These are phyloP conservation scores for Elysia crispata DNA, from an alignment of 2,888 invertebrate genomes.

Conservation along the genomic window DNA sequence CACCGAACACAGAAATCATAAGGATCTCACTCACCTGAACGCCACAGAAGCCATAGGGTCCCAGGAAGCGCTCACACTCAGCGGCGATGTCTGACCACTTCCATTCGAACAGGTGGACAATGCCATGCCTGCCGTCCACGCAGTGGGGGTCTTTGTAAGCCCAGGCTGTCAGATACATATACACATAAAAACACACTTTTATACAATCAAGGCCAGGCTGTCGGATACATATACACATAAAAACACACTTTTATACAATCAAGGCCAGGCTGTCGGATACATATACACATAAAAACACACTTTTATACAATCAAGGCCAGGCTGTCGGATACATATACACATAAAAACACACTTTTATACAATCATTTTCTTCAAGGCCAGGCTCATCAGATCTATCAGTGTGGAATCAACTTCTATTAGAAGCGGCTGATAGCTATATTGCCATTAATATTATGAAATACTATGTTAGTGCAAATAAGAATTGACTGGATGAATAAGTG, in stretches of 20 bases:
- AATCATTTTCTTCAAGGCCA: not conserved
- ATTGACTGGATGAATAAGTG: no score
- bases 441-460: no score
- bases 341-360: not conserved
- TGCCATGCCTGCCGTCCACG: slow-evolving; percentile 57
- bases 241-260: no score
- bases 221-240: no score
- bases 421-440: no score
- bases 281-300: not conserved
- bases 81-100: slow-evolving; percentile 65
- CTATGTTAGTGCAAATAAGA: no score
- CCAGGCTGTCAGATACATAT: not conserved
- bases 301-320: no score
- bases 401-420: no score
- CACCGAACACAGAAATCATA: not conserved
- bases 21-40: slow-evolving; percentile 63
- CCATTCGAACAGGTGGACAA: slow-evolving; percentile 72
- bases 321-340: not conserved
- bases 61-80: slow-evolving; percentile 70
- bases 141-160: slow-evolving; percentile 63
- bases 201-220: no score
- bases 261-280: not conserved
- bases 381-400: not conserved
- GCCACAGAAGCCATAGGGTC: slow-evolving; percentile 69
- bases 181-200: not conserved